These are phyloP conservation scores for Proctacanthus coquilletti DNA, from an alignment of 1,140 invertebrate genomes.

Conservation along the genomic window DNA sequence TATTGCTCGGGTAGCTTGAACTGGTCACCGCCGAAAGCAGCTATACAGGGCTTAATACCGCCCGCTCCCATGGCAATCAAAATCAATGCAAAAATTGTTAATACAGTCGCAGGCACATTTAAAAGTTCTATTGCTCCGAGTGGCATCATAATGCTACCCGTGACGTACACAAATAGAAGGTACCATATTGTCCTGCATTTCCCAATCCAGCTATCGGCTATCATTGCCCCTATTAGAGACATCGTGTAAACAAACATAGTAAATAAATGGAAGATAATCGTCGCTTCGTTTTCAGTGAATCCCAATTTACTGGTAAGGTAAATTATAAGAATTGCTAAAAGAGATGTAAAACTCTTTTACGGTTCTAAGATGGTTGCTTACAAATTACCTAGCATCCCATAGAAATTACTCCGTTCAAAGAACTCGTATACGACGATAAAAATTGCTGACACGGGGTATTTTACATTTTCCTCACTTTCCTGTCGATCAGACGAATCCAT, in stretches of 20 bases:
- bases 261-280: conserved; percentile 58
- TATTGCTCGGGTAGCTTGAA: too few species aligned
- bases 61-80: too few species aligned
- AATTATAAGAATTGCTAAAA: conserved; percentile 52
- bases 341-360: not conserved
- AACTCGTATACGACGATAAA: conserved; percentile 94
- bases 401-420: conserved; percentile 90
- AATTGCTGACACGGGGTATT: conserved; percentile 78
- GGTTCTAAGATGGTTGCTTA: not conserved
- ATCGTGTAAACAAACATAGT: conserved; percentile 60
- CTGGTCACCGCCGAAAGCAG: too few species aligned
- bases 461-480: too few species aligned
- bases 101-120: conserved; percentile 40
- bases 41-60: too few species aligned
- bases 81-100: conserved; percentile 53
- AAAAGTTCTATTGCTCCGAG: too few species aligned
- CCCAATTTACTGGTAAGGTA: conserved; percentile 49
- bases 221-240: too few species aligned
- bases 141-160: too few species aligned
- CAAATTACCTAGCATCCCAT: conserved; percentile 85
- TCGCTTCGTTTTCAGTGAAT: conserved; percentile 43
- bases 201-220: too few species aligned
- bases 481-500: too few species aligned
- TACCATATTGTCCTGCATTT: too few species aligned
- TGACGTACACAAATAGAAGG: too few species aligned